Evolutionary conservation across 2,797 vertebrate species (phyloP), one percentile per base, ranked within the genome.

Genomic region (Cirrhinus mrigala): DNA sequence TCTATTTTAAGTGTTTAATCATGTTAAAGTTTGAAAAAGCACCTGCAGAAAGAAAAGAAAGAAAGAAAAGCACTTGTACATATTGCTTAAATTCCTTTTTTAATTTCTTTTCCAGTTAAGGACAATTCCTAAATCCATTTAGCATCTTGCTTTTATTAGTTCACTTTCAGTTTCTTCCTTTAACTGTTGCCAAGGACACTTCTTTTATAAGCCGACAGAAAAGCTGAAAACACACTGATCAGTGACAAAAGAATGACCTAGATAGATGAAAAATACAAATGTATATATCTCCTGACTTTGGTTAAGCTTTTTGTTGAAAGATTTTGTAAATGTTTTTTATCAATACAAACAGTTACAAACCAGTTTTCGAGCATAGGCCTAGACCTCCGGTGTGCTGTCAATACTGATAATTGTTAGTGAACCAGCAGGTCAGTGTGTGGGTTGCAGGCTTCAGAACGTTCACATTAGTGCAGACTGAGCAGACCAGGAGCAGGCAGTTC

Each of bases 401-500:
- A 24, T 71, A 33, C 24, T 82, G 22, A 14, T n/a, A 68, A 50
- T 8, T 50, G 48, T 50, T 18, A 52, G 9, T 40, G 16, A 69
- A 81, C 12, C 52, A 81, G 27, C 48, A 58, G 69, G 54, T 60
- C 52, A 82, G 27, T 4, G 18, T 73, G 69, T 60, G 37, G 68
- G 66, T 10, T 71, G 68, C 22, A 44, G 52, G 62, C 62, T 40
- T 68, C 16, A 58, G 27, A 44, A 50, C 1, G 2, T 80, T 66
- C 56, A 76, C 24, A 76, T 54, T 52, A 78, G 29, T 64, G 6
- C n/a, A 66, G 24, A 5, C 40, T 58, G 79, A 58, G 24, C 24
- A 60, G 52, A 71, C 48, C 62, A n/a, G 78, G 22, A 50, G 60
- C 46, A 68, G 29, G 20, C 64, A 54, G n/a, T 54, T 70, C 50